phyloP scores from a whole-genome alignment of 2,888 invertebrate genomes.

The Euplagia quadripunctaria region DNA sequence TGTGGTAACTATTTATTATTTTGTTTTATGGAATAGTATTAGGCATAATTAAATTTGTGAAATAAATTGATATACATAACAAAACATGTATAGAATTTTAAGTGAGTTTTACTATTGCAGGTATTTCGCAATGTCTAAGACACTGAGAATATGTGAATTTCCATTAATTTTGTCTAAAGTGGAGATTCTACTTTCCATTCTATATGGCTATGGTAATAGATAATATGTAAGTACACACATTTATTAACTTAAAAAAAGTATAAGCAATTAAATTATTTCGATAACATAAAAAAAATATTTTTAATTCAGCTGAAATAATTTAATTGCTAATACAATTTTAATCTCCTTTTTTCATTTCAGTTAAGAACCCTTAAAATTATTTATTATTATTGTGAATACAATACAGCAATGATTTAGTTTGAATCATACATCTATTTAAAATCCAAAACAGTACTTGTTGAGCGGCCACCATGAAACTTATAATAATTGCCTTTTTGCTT shows the following conservation, averaged over 20 bases:
- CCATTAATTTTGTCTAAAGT: not conserved
- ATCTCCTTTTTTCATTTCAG: too few relatives aligned
- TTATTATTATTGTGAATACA: too few relatives aligned
- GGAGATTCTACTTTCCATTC: not conserved
- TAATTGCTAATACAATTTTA: too few relatives aligned
- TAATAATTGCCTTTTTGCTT: too few relatives aligned
- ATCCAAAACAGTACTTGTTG: too few relatives aligned
- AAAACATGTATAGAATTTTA: not conserved
- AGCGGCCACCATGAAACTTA: too few relatives aligned
- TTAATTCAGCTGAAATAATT: too few relatives aligned
- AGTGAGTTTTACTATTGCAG: constrained; percentile 16
- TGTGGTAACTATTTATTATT: constrained; percentile 53
- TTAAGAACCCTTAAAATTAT: too few relatives aligned
- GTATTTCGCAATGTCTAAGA: constrained; percentile 1
- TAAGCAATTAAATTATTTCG: not conserved
- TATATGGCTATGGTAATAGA: not conserved
- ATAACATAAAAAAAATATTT: too few relatives aligned
- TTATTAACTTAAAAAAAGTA: not conserved
- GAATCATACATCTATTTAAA: too few relatives aligned
- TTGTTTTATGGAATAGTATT: constrained; percentile 22
- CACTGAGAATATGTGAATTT: not conserved
- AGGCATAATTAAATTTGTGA: constrained; percentile 18
- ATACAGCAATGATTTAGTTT: too few relatives aligned
- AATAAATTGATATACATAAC: constrained; percentile 6
- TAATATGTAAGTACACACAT: constrained; percentile 10